A percentile compares a stretch with the other conserved stretches of the same genome.
phyloP scores from a whole-genome alignment of 2,888 invertebrate genomes.

The Pollenia griseotomentosa region DNA sequence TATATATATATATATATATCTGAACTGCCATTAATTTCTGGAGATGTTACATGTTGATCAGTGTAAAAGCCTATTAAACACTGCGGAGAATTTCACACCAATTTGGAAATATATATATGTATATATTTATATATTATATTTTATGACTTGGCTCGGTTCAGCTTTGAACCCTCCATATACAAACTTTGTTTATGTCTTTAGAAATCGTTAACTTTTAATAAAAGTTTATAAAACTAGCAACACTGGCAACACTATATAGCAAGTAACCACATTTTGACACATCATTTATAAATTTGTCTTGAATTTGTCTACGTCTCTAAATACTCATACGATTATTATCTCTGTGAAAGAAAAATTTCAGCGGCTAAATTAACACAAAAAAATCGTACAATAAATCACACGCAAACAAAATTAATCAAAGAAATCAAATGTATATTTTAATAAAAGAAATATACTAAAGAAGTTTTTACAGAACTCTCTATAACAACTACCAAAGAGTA shows the following conservation, averaged over 20 bases:
- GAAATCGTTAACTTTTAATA: not conserved
- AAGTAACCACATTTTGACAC: constrained; percentile 46
- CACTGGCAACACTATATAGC: not conserved
- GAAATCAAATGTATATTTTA: constrained; percentile 1
- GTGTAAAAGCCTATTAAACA: no score
- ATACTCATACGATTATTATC: constrained; percentile 47
- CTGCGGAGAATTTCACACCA: no score
- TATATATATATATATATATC: no score
- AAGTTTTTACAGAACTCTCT: constrained; percentile 39
- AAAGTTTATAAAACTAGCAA: not conserved
- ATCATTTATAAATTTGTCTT: not conserved
- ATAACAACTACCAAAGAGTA: constrained; percentile 11
- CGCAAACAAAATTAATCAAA: constrained; percentile 28
- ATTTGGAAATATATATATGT: no score
- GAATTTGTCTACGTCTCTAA: constrained; percentile 38
- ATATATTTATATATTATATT: no score
- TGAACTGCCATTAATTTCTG: no score
- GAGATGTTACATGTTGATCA: no score
- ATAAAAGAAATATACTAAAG: constrained; percentile 11
- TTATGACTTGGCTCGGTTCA: no score
- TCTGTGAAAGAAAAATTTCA: constrained; percentile 21
- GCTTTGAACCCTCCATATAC: no score
- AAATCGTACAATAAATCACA: constrained; percentile 17
- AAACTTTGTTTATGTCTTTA: not conserved
- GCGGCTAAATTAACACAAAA: constrained; percentile 41